A percentile compares a stretch with the other conserved stretches of the same genome.
Conservation (phyloP, 2,888 invertebrate species). For the Thymelicus sylvestris region DNA sequence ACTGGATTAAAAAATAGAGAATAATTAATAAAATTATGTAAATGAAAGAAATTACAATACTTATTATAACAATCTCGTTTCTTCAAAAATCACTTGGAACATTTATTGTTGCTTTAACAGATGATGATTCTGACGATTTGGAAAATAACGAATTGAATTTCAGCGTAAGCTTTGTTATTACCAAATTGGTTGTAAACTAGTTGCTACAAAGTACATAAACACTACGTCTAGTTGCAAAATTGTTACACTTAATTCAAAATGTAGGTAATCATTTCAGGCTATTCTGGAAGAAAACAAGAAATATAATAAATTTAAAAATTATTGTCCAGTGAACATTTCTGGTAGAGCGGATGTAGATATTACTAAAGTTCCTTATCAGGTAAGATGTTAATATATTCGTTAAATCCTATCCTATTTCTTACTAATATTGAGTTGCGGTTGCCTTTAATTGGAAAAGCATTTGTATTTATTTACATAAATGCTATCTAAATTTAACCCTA, state of each 20-base stretch:
- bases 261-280: background rate
- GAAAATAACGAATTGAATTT: background rate
- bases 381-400: background rate
- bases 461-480: no score
- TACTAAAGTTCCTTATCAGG: background rate
- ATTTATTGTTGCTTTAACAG: background rate
- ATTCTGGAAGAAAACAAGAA: background rate
- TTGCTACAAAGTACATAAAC: no score
- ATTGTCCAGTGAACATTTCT: background rate
- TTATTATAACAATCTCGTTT: no score
- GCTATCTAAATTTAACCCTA: no score
- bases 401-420: no score
- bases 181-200: background rate
- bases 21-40: no score
- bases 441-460: no score
- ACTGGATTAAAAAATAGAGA: no score
- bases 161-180: background rate
- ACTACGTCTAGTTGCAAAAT: background rate
- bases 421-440: no score
- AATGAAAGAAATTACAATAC: no score
- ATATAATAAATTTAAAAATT: background rate
- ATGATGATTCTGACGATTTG: background rate
- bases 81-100: background rate
- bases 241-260: background rate
- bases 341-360: background rate